Base-by-base conservation (phyloP, 2,113 vertebrate species). In the Amblyopsis rosae region DNA sequence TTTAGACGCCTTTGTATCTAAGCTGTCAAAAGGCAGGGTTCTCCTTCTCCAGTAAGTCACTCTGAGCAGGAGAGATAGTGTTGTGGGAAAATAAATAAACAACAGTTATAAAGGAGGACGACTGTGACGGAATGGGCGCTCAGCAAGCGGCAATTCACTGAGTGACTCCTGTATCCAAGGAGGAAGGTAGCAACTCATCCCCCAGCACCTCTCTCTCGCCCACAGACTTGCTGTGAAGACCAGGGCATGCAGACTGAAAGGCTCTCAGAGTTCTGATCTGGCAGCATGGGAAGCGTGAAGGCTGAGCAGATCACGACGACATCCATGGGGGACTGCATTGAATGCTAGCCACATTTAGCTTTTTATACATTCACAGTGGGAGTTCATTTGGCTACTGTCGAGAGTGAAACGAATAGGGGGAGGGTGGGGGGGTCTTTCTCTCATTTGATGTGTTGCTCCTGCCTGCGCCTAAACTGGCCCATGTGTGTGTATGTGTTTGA, bases 161-260 rank as follows among this genome's bases (percentile, higher is more conserved):
- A 87, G 83, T 88, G 88, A 89, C 92, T 92, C 90, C 86, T 86
- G 92, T 93, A 92, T 93, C 94, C 91, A 92, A 90, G 94, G 93
- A 91, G 88, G 85, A 90, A 92, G 86, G 88, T 84, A 88, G 90
- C 90, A 85, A 91, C 85, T 79, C 74, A 41, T 41, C 67, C 85
- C 86, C 63, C 63, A 86, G 77, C 67, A 81, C 80, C 84, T 69
- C 74, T 69, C 74, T 86, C 75, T 65, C 78, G 56, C 85, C 82
- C 78, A 84, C 85, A 49, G 82, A 77, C 81, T 72, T 70, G 71
- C 75, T 82, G 48, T 73, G 82, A 77, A 89, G 75, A 82, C 46
- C 11, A 73, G 48, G 71, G 70, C 75, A 82, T 74, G 71, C 62
- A 54, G 47, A 64, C 73, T 62, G 55, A 74, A 49, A 67, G 77